Conservation (phyloP, 2,113 vertebrate genomes). For the Meriones unguiculatus region DNA sequence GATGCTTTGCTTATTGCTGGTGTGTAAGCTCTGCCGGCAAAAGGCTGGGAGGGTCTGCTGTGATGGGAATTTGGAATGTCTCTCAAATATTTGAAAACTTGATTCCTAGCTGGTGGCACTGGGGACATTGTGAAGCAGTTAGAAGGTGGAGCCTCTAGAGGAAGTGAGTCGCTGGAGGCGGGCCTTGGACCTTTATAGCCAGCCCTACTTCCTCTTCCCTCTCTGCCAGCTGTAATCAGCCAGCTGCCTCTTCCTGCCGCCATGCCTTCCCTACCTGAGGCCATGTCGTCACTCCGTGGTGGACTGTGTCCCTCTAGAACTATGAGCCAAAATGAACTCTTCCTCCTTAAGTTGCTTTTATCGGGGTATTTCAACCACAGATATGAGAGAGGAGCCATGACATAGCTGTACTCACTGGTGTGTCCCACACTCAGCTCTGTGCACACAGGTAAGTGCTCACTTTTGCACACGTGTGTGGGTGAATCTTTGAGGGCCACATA, state of each 20-base stretch:
- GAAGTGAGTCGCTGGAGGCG: background rate
- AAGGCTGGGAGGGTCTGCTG: background rate
- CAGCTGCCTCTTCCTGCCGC: background rate
- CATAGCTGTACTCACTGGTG: background rate
- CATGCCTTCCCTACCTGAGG: background rate
- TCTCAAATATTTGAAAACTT: background rate
- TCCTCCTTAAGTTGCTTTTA: background rate
- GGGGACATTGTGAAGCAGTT: background rate
- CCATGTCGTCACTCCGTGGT: background rate
- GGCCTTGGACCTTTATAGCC: background rate
- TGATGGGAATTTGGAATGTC: background rate
- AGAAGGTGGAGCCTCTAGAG: background rate
- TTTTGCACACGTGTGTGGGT: background rate
- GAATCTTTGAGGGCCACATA: accelerated
- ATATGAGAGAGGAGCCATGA: background rate
- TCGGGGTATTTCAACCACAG: background rate
- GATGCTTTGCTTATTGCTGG: background rate
- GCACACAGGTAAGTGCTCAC: no score
- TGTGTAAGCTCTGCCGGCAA: background rate
- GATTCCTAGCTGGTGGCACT: no score
- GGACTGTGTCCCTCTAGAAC: background rate
- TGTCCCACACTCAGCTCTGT: background rate
- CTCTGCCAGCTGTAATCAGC: background rate
- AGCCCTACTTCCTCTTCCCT: background rate
- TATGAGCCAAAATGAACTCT: no score